Evolutionary conservation across 2,888 invertebrate genomes (phyloP).

Genomic region (Acanthopleura granulata): DNA sequence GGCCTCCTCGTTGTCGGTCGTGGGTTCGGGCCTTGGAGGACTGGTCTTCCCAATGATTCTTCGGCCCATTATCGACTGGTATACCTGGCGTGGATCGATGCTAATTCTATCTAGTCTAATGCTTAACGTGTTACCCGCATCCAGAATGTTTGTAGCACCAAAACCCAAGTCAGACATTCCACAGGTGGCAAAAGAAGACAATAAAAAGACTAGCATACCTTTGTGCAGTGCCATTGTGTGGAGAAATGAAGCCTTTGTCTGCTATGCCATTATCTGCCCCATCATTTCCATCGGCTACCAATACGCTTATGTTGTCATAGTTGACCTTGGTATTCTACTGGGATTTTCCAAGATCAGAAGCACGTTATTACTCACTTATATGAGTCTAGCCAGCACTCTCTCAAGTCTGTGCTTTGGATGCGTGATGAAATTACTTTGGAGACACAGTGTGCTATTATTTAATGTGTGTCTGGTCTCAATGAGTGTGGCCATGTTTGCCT

Average conservation of each 20-base stretch:
- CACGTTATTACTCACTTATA: not conserved
- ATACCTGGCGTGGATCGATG: not conserved
- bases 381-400: slow-evolving; percentile 1
- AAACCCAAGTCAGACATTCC: not conserved
- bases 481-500: slow-evolving; percentile 6
- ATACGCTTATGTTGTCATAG: slow-evolving; percentile 7
- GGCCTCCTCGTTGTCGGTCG: not conserved
- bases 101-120: not conserved
- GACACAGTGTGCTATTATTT: not conserved
- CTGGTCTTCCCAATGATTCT: not conserved
- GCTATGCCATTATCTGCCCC: not conserved
- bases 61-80: not conserved
- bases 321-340: not conserved
- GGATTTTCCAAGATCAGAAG: not conserved
- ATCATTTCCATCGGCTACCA: slow-evolving; percentile 8
- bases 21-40: slow-evolving; percentile 6
- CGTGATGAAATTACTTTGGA: not conserved
- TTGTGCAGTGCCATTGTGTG: not conserved
- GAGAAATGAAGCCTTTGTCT: not conserved
- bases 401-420: not conserved
- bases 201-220: not conserved
- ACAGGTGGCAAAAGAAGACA: not conserved
- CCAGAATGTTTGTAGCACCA: slow-evolving; percentile 7
- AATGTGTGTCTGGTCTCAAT: not conserved
- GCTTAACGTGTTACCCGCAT: not conserved